Evolutionary conservation across 2,113 vertebrate species (phyloP).

Genomic region (Chroicocephalus ridibundus): DNA sequence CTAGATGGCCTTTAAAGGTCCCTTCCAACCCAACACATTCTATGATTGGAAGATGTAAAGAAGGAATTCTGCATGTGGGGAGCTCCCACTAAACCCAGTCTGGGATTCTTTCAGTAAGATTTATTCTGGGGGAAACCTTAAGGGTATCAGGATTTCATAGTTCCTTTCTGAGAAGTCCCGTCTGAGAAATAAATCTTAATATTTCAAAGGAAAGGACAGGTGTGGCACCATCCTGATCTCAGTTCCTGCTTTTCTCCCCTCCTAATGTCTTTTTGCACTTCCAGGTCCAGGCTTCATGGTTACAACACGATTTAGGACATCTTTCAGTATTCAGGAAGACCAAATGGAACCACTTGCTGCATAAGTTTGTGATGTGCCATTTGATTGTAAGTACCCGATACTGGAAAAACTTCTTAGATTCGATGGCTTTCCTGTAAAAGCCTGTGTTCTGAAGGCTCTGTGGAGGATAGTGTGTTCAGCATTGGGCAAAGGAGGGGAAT

Average conservation of each 20-base stretch:
- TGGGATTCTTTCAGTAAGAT: neutral
- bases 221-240: neutral
- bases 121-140: neutral
- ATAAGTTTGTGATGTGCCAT: constrained; percentile 73
- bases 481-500: neutral
- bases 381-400: constrained; percentile 62
- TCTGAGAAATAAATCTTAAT: neutral
- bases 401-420: neutral
- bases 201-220: neutral
- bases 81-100: neutral
- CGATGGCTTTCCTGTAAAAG: neutral
- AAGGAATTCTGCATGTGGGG: neutral
- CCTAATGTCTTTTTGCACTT: neutral
- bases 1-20: no score
- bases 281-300: constrained; percentile 69
- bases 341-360: constrained; percentile 73
- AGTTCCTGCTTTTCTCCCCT: neutral
- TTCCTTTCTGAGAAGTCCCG: neutral
- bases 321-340: constrained; percentile 70
- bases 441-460: neutral
- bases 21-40: no score
- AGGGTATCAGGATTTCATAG: neutral
- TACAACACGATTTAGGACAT: constrained; percentile 75
- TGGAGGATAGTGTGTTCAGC: no score
- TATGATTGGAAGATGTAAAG: neutral